Percentiles rank a stretch among this genome's conserved stretches.
phyloP scores from a whole-genome alignment of 2,113 vertebrate species.

The Pelecanus crispus region DNA sequence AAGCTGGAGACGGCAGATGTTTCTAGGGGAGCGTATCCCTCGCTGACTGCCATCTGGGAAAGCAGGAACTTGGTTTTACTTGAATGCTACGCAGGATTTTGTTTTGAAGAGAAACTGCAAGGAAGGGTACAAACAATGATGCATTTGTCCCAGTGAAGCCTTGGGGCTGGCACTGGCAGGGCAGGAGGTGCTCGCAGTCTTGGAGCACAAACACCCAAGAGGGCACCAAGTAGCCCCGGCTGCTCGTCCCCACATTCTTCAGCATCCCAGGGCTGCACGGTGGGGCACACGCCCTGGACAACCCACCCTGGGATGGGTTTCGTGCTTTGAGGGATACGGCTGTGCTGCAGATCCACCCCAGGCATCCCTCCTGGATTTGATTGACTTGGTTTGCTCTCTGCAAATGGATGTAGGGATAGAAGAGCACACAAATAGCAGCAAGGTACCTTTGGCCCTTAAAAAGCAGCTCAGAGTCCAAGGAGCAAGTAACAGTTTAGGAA shows the following conservation, averaged over 20 bases:
- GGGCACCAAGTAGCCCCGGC: background rate
- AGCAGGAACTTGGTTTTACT: background rate
- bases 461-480: background rate
- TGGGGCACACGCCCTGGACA: background rate
- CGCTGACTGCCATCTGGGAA: background rate
- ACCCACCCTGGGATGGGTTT: background rate
- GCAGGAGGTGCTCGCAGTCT: background rate
- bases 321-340: background rate
- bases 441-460: background rate
- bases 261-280: background rate
- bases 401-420: background rate
- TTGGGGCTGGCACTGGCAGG: background rate
- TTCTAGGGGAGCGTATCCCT: background rate
- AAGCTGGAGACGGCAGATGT: background rate
- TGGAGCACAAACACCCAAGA: background rate
- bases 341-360: background rate
- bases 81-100: background rate
- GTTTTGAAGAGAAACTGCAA: background rate
- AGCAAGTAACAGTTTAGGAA: background rate
- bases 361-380: background rate
- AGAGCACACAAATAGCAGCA: background rate
- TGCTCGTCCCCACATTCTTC: background rate
- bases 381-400: background rate
- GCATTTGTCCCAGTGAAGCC: background rate
- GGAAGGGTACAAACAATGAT: background rate